A percentile compares a stretch with the other conserved stretches of the same genome.
phyloP scores from a whole-genome alignment of 1,140 invertebrate genomes.

The Scaptomyza pallida region DNA sequence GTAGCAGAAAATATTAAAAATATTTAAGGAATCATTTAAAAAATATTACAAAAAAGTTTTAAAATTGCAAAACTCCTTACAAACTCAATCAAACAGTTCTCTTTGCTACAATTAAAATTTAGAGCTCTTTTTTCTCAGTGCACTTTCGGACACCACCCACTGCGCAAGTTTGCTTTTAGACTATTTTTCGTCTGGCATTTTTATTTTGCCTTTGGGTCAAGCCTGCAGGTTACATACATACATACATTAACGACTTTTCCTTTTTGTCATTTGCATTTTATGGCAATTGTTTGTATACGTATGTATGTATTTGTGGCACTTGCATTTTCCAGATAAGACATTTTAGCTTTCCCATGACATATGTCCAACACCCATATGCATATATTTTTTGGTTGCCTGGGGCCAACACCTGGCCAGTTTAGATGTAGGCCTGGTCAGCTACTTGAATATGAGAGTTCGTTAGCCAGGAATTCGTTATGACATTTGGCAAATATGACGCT shows the following conservation, averaged over 20 bases:
- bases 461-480: conserved; percentile 72
- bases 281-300: conserved; percentile 57
- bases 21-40: no score
- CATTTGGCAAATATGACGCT: conserved; percentile 53
- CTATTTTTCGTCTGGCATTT: background rate
- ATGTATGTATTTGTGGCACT: conserved; percentile 38
- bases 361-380: conserved; percentile 9
- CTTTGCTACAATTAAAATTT: background rate
- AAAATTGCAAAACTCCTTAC: no score
- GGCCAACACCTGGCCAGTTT: conserved; percentile 51
- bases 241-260: conserved; percentile 40
- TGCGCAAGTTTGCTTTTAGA: conserved; percentile 16
- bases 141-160: conserved; percentile 48
- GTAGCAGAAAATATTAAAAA: no score
- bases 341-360: conserved; percentile 35
- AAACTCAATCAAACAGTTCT: no score
- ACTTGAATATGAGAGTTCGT: conserved; percentile 51
- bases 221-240: conserved; percentile 25
- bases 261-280: conserved; percentile 56
- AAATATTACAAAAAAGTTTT: no score
- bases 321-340: conserved; percentile 24
- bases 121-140: background rate
- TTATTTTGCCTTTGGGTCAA: conserved; percentile 49
- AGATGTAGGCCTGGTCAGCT: conserved; percentile 24
- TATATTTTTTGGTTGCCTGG: conserved; percentile 28